These are phyloP conservation scores for Aporophyla nigra DNA, from an alignment of 2,888 invertebrate genomes.

Conservation along the genomic window DNA sequence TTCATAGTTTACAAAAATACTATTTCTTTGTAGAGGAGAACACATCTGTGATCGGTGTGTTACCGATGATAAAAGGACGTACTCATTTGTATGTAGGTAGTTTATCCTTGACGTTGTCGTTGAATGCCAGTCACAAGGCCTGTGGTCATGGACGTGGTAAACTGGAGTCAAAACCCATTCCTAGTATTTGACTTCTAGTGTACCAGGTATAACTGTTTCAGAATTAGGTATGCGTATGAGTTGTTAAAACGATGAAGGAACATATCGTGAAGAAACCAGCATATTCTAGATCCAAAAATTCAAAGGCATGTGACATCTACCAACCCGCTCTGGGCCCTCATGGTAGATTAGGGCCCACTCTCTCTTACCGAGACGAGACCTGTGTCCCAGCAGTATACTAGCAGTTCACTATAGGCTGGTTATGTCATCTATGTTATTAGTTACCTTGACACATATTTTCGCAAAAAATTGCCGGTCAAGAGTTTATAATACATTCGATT, in stretches of 20 bases:
- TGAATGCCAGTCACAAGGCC: not conserved
- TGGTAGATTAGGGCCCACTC: too few species aligned
- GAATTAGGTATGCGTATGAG: not conserved
- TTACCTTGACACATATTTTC: not conserved
- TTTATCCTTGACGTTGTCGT: not conserved
- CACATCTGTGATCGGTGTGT: not conserved
- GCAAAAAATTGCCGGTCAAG: not conserved
- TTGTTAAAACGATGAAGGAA: too few species aligned
- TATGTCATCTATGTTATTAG: too few species aligned
- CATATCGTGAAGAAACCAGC: too few species aligned
- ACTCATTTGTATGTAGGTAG: not conserved
- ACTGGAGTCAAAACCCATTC: not conserved
- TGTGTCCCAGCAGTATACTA: too few species aligned
- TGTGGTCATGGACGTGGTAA: not conserved
- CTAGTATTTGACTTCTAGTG: not conserved
- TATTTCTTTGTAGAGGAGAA: not conserved
- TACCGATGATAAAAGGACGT: not conserved
- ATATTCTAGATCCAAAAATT: too few species aligned
- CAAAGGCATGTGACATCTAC: too few species aligned
- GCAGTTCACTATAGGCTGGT: too few species aligned
- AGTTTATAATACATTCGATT: conserved; percentile 13
- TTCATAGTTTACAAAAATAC: not conserved
- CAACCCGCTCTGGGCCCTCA: too few species aligned
- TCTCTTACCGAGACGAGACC: too few species aligned
- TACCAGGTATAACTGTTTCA: not conserved